Percentiles rank a stretch among this genome's conserved stretches.
phyloP scores from a whole-genome alignment of 2,888 invertebrate species.

The Copidosoma aretas region DNA sequence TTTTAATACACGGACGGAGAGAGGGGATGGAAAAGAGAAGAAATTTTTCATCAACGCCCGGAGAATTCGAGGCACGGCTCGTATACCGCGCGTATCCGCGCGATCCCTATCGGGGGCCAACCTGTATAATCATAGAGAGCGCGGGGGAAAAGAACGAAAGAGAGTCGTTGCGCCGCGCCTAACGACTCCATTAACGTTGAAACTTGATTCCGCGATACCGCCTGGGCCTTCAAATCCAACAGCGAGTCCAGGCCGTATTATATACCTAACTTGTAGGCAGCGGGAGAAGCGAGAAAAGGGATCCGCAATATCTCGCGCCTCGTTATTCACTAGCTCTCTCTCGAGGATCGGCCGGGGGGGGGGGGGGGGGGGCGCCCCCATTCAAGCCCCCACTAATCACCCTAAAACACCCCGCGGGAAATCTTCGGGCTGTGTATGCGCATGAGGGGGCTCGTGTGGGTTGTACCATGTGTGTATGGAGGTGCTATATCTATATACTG shows the following conservation, averaged over 20 bases:
- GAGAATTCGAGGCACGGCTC: background rate
- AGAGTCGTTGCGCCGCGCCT: conserved; percentile 26
- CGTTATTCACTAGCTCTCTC: conserved; percentile 29
- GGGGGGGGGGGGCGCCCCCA: conserved; percentile 11
- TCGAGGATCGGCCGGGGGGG: background rate
- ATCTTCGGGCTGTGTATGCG: conserved; percentile 23
- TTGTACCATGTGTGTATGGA: too few species aligned
- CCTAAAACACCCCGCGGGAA: conserved; percentile 35
- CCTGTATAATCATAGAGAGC: conserved; percentile 30
- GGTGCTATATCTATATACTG: too few species aligned
- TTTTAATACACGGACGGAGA: background rate
- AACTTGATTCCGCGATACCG: conserved; percentile 35
- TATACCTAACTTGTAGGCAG: too few species aligned
- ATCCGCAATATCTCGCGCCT: conserved; percentile 34
- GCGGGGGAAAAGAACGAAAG: background rate
- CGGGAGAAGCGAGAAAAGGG: conserved; percentile 5
- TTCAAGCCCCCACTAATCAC: conserved; percentile 33
- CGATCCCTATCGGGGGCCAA: conserved; percentile 22
- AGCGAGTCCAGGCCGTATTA: conserved; percentile 30
- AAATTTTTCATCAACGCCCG: background rate
- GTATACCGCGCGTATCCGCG: too few species aligned
- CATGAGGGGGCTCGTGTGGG: too few species aligned
- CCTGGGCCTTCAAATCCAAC: conserved; percentile 28
- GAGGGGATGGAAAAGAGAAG: background rate
- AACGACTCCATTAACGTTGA: conserved; percentile 40